Conservation (phyloP, 2,113 vertebrate genomes). For the Zeus faber region DNA sequence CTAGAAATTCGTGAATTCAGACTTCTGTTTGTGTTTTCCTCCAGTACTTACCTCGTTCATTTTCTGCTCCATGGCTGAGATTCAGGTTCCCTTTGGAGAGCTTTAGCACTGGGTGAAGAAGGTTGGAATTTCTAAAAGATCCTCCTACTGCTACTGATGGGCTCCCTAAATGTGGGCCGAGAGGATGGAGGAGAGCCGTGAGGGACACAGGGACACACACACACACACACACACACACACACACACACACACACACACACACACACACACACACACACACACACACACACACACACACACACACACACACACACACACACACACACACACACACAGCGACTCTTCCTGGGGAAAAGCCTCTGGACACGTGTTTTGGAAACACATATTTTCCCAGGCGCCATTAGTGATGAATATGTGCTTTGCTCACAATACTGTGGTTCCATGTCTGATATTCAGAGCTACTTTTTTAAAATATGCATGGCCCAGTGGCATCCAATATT, state of each 20-base stretch:
- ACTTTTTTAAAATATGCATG: too few relatives aligned
- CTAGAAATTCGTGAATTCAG: too few relatives aligned
- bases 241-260: neutral
- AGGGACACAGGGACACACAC: too few relatives aligned
- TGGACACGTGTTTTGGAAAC: too few relatives aligned
- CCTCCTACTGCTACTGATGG: too few relatives aligned
- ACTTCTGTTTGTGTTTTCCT: neutral
- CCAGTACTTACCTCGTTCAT: conserved; percentile 49
- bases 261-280: conserved; percentile 1
- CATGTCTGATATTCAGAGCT: too few relatives aligned
- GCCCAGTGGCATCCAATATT: too few relatives aligned
- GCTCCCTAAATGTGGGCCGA: neutral
- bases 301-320: neutral
- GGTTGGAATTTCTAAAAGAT: neutral
- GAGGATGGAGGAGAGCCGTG: neutral
- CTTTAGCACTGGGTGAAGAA: conserved; percentile 8
- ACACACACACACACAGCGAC: neutral
- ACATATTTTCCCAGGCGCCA: too few relatives aligned
- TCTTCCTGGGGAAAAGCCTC: too few relatives aligned
- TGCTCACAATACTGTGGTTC: too few relatives aligned
- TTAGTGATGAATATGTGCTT: too few relatives aligned
- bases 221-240: neutral
- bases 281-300: neutral
- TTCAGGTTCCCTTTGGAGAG: conserved; percentile 1
- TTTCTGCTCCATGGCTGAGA: conserved; percentile 72